Evolutionary conservation across 1,140 invertebrate genomes (phyloP).

Genomic region (Heliconius himera): DNA sequence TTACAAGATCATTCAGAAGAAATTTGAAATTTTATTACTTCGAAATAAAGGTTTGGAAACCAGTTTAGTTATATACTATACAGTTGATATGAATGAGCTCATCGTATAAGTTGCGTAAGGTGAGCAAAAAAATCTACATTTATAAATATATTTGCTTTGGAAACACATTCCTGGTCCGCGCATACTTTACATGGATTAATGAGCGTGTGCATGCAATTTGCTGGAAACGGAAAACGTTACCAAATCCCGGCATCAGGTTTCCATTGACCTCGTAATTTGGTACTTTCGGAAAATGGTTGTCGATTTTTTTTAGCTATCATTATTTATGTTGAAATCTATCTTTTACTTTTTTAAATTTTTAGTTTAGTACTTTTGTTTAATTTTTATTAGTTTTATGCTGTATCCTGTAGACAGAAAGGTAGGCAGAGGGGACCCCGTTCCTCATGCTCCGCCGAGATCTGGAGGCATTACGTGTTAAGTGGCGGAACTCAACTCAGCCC

Average conservation of each 20-base stretch:
- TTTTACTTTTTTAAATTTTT: no score
- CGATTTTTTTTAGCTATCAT: background rate
- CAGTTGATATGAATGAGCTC: slow-evolving; percentile 54
- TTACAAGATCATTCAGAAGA: slow-evolving; percentile 21
- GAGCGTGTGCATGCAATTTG: slow-evolving; percentile 35
- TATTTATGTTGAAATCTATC: no score
- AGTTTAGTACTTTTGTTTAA: no score
- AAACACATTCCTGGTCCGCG: slow-evolving; percentile 39
- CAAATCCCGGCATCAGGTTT: slow-evolving; percentile 38
- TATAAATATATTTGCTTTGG: slow-evolving; percentile 42
- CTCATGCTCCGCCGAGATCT: no score
- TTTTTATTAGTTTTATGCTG: no score
- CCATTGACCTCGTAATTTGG: slow-evolving; percentile 38
- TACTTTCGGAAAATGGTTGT: slow-evolving; percentile 33
- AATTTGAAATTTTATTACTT: slow-evolving; percentile 34
- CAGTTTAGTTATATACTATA: slow-evolving; percentile 34
- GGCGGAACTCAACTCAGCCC: no score
- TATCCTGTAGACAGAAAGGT: no score
- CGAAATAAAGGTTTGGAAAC: slow-evolving; percentile 30
- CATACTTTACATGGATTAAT: slow-evolving; percentile 32
- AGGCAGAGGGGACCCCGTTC: no score
- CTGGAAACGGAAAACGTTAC: slow-evolving; percentile 42
- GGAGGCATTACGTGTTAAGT: no score
- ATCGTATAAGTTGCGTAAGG: slow-evolving; percentile 54
- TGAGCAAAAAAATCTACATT: slow-evolving; percentile 47